A percentile compares a stretch with the other conserved stretches of the same genome.
Conservation (phyloP, 2,113 vertebrate species). For the Myotis lucifugus region DNA sequence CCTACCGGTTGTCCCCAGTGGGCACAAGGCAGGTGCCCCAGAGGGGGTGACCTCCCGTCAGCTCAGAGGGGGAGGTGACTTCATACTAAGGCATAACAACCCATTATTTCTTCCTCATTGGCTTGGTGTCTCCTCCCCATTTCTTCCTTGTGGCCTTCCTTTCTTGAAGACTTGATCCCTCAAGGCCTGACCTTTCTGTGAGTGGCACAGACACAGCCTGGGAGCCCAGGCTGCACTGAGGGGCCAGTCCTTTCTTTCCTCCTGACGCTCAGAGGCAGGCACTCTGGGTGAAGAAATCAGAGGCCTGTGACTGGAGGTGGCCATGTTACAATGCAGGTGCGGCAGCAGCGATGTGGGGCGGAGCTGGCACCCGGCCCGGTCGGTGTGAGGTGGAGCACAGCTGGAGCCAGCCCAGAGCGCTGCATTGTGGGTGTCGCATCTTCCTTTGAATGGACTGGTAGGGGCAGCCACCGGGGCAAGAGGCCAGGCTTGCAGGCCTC, state of each 20-base stretch:
- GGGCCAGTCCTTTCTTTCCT: not conserved
- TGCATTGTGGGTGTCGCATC: not conserved
- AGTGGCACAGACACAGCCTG: not conserved
- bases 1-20: not conserved
- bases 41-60: not conserved
- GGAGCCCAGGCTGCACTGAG: not conserved
- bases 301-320: not conserved
- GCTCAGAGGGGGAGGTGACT: not conserved
- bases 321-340: not conserved
- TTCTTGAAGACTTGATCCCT: not conserved
- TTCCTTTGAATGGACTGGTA: not conserved
- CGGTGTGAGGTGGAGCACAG: not conserved
- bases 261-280: not conserved
- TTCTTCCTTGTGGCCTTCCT: not conserved
- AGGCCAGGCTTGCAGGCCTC: not conserved
- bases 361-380: not conserved
- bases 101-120: not conserved
- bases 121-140: not conserved
- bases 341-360: rapidly evolving
- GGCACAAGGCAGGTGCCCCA: not conserved
- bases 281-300: not conserved
- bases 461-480: not conserved
- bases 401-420: not conserved
- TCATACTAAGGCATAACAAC: not conserved
- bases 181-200: not conserved